A percentile compares a stretch with the other conserved stretches of the same genome.
Conservation (phyloP, 1,140 invertebrate species). For the Eubasilissa regina region DNA sequence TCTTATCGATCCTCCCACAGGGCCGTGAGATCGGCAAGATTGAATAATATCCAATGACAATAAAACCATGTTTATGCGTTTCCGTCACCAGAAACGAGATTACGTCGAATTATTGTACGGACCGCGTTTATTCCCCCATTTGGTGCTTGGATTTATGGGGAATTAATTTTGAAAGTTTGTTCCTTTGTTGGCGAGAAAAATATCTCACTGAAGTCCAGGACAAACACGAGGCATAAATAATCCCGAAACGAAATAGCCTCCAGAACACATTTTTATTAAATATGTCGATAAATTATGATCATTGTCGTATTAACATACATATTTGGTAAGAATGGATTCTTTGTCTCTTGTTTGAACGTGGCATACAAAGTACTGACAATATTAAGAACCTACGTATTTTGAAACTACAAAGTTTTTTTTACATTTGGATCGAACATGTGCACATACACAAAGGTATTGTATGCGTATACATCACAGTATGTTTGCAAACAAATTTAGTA, state of each 20-base stretch:
- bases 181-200: constrained; percentile 15
- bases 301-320: constrained; percentile 28
- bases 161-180: constrained; percentile 47
- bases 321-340: constrained; percentile 4
- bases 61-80: constrained; percentile 55
- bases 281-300: constrained; percentile 39
- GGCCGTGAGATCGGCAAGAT: constrained; percentile 47
- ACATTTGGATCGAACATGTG: no score
- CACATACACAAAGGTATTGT: no score
- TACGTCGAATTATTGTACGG: constrained; percentile 55
- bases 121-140: constrained; percentile 28
- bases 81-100: constrained; percentile 51
- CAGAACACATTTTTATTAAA: constrained; percentile 31
- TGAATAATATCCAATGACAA: constrained; percentile 51
- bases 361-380: not conserved
- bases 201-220: not conserved
- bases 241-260: constrained; percentile 1
- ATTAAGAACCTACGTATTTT: no score
- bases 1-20: constrained; percentile 26
- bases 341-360: constrained; percentile 13
- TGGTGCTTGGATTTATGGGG: constrained; percentile 48
- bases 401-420: no score
- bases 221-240: constrained; percentile 1
- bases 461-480: no score
- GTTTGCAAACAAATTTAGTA: no score